A percentile compares a stretch with the other conserved stretches of the same genome.
These are phyloP conservation scores for Danaus chrysippus DNA, from an alignment of 2,888 invertebrate genomes.

Conservation along the genomic window DNA sequence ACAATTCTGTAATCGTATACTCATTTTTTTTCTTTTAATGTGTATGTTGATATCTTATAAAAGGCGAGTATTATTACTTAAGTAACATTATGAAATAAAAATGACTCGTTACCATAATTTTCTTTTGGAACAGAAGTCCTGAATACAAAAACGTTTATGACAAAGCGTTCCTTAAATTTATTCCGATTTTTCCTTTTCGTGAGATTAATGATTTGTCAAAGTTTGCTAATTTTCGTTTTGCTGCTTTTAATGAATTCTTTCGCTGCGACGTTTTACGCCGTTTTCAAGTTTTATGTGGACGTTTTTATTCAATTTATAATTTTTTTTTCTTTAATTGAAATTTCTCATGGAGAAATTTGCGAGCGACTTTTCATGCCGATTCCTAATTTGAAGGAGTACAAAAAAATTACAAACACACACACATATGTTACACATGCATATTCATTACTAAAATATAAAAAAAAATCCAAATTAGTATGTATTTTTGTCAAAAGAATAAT, in stretches of 20 bases:
- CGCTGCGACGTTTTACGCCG: conserved; percentile 9
- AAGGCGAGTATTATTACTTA: conserved; percentile 1
- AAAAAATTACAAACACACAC: too few relatives aligned
- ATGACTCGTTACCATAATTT: conserved; percentile 5
- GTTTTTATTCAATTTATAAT: neutral
- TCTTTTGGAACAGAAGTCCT: conserved; percentile 7
- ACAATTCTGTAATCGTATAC: too few relatives aligned
- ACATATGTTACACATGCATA: too few relatives aligned
- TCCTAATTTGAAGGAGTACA: too few relatives aligned
- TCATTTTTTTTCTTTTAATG: too few relatives aligned
- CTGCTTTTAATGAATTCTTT: conserved; percentile 44
- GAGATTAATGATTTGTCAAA: conserved; percentile 54
- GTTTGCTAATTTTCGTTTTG: conserved; percentile 46
- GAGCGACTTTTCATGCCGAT: too few relatives aligned
- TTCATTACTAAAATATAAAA: too few relatives aligned
- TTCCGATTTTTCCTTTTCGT: conserved; percentile 36
- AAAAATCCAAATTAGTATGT: too few relatives aligned
- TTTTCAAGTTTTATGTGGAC: conserved; percentile 11
- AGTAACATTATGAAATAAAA: conserved; percentile 12
- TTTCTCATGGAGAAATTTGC: neutral
- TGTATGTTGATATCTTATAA: too few relatives aligned
- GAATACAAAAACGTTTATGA: conserved; percentile 17
- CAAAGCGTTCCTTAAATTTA: conserved; percentile 17
- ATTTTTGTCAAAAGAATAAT: too few relatives aligned
- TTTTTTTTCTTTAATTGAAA: neutral